A percentile compares a stretch with the other conserved stretches of the same genome.
phyloP scores from a whole-genome alignment of 1,140 invertebrate genomes.

The Drosophila santomea region DNA sequence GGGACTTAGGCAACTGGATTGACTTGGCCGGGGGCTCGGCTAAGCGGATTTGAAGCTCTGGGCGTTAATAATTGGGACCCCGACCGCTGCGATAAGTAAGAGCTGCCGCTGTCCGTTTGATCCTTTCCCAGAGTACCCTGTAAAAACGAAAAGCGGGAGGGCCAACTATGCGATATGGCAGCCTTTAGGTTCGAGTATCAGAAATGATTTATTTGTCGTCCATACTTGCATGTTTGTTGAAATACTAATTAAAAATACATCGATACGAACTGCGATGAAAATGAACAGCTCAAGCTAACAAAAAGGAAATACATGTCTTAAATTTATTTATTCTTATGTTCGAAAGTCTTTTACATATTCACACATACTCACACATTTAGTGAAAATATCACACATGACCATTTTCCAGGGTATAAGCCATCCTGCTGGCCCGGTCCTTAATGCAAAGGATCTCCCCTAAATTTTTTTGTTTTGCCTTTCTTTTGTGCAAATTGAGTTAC shows the following conservation, averaged over 20 bases:
- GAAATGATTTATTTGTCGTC: too few species aligned
- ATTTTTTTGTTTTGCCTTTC: conserved; percentile 29
- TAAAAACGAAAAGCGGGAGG: neutral
- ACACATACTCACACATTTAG: too few species aligned
- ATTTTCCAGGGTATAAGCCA: conserved; percentile 7
- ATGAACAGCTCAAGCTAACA: too few species aligned
- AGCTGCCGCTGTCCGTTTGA: conserved; percentile 56
- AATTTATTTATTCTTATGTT: too few species aligned
- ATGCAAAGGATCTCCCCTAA: conserved; percentile 7
- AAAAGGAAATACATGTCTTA: too few species aligned
- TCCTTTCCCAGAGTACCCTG: conserved; percentile 34
- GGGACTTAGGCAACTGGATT: conserved; percentile 1
- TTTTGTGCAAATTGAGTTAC: conserved; percentile 71
- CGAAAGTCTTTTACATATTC: too few species aligned
- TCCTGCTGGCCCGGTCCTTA: too few species aligned
- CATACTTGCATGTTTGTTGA: too few species aligned
- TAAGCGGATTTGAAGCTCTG: conserved; percentile 78
- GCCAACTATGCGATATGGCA: too few species aligned
- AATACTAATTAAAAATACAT: neutral
- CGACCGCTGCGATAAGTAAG: conserved; percentile 73
- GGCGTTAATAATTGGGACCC: conserved; percentile 78
- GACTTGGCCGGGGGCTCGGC: conserved; percentile 21
- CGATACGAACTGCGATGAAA: neutral
- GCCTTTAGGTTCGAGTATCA: too few species aligned
- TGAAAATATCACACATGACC: too few species aligned